Evolutionary conservation across 2,113 vertebrate genomes (phyloP).

Genomic region (Brachionichthys hirsutus): DNA sequence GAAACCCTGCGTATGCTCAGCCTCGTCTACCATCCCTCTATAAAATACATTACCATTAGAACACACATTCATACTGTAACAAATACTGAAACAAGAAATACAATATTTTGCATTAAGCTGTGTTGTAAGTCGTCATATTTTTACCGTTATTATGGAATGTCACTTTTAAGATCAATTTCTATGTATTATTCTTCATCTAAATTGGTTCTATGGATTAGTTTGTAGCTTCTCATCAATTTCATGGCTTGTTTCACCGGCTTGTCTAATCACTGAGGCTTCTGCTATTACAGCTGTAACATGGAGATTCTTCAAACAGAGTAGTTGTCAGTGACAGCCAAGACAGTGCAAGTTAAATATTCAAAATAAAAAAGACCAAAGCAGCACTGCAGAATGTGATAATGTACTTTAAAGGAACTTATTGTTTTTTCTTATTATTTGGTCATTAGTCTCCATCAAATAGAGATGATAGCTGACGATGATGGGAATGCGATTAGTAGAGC

Average conservation of each 20-base stretch:
- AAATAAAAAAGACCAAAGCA: too few relatives aligned
- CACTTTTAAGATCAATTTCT: conserved; percentile 34
- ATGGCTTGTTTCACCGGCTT: conserved; percentile 40
- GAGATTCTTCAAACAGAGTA: conserved; percentile 30
- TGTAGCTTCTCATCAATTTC: conserved; percentile 60
- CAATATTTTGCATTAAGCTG: neutral
- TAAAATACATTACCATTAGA: neutral
- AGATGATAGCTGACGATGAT: too few relatives aligned
- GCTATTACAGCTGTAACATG: conserved; percentile 18
- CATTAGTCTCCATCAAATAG: too few relatives aligned
- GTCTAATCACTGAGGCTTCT: conserved; percentile 35
- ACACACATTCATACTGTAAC: conserved; percentile 3
- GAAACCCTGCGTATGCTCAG: neutral
- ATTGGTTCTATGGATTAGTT: conserved; percentile 43
- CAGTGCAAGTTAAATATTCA: neutral
- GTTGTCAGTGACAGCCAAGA: conserved; percentile 10
- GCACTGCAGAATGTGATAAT: neutral
- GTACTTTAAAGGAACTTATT: neutral
- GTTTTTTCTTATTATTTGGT: neutral
- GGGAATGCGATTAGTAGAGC: too few relatives aligned
- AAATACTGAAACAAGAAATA: conserved; percentile 2
- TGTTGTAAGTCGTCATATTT: conserved; percentile 4
- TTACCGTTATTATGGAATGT: conserved; percentile 13
- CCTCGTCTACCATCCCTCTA: conserved; percentile 9
- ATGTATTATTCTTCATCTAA: conserved; percentile 38